Percentiles rank a stretch among this genome's conserved stretches.
phyloP scores from a whole-genome alignment of 2,888 invertebrate genomes.

The Metopia argyrocephala region DNA sequence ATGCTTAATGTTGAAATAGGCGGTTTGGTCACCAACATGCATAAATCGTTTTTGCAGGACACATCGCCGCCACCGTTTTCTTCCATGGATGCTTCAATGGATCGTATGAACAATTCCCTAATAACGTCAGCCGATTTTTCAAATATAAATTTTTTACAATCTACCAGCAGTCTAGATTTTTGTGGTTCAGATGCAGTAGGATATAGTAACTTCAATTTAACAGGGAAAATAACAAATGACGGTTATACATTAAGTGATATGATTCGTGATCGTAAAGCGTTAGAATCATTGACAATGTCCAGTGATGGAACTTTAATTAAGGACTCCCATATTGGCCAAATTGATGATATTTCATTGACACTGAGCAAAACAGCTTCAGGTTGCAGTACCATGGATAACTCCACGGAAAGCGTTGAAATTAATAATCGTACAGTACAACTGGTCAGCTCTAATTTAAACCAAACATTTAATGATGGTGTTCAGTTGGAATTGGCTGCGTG shows the following conservation, averaged over 20 bases:
- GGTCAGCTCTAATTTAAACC: constrained; percentile 21
- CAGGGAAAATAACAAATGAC: constrained; percentile 66
- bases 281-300: constrained; percentile 76
- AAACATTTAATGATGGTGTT: constrained; percentile 30
- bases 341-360: constrained; percentile 75
- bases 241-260: constrained; percentile 75
- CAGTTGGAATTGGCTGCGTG: constrained; percentile 38
- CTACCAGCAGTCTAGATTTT: constrained; percentile 71
- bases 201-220: constrained; percentile 65
- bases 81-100: constrained; percentile 74
- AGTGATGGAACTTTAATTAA: constrained; percentile 76
- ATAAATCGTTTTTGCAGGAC: constrained; percentile 77
- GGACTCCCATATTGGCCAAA: constrained; percentile 77
- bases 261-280: constrained; percentile 75
- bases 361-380: constrained; percentile 76
- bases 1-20: constrained; percentile 77
- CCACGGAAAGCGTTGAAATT: constrained; percentile 74
- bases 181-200: constrained; percentile 49
- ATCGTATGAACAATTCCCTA: constrained; percentile 76
- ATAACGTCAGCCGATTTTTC: constrained; percentile 78
- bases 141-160: constrained; percentile 76
- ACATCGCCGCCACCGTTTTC: constrained; percentile 77
- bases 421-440: constrained; percentile 64
- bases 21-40: constrained; percentile 77
- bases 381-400: constrained; percentile 77